Conservation (phyloP, 2,113 vertebrate species). For the Ochotona curzoniae region DNA sequence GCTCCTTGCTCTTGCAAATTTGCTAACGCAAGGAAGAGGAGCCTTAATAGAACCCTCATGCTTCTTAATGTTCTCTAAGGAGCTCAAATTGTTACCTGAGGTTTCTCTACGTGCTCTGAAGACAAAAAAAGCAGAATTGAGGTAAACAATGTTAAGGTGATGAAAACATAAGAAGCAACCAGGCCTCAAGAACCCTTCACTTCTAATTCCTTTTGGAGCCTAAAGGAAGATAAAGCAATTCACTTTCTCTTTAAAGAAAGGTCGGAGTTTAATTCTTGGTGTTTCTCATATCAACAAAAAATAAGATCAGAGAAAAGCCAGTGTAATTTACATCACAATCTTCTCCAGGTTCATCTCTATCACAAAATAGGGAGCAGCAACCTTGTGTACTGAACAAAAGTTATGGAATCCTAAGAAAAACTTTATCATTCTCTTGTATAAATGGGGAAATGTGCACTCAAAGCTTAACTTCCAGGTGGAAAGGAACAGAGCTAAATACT, state of each 20-base stretch:
- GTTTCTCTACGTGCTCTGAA: background rate
- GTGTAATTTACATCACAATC: background rate
- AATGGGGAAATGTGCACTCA: background rate
- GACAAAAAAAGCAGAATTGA: background rate
- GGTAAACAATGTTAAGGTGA: background rate
- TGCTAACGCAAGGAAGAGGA: background rate
- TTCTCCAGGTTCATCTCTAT: background rate
- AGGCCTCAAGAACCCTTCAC: background rate
- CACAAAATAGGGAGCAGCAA: background rate
- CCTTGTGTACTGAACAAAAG: background rate
- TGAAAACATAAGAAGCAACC: background rate
- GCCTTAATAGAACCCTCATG: background rate
- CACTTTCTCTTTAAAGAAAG: constrained; percentile 21
- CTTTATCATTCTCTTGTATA: background rate
- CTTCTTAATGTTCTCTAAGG: fast-evolving
- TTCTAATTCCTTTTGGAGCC: constrained; percentile 10
- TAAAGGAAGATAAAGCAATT: background rate
- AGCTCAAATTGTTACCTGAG: background rate
- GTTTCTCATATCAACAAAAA: background rate
- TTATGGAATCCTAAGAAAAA: background rate
- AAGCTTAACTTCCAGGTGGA: background rate
- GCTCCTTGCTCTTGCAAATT: background rate
- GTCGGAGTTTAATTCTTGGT: constrained; percentile 18
- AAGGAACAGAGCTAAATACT: background rate
- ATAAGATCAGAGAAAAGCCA: background rate